Base-by-base conservation (phyloP, 2,113 vertebrate species). In the Talpa occidentalis region DNA sequence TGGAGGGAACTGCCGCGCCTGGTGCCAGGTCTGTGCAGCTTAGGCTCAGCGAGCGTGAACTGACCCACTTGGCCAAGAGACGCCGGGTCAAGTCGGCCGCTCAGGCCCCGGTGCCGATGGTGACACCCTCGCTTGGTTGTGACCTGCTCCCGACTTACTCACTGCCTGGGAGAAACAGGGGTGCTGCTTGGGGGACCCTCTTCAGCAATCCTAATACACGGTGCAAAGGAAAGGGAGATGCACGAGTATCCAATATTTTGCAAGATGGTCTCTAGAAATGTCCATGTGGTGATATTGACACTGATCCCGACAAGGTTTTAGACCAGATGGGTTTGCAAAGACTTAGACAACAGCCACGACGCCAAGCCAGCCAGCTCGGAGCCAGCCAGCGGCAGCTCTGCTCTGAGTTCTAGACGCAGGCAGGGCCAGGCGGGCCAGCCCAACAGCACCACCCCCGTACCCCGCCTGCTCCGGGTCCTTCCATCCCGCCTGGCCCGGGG, bases 391-490 rank as follows among this genome's bases (percentile, higher is more conserved):
- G n/a, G n/a, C n/a, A 44, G 44, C 44, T 44, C 44, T 44, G 44
- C 44, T 44, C 44, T 44, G 44, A 44, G 44, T 44, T 44, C 44
- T 10, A 44, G 44, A 10, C 44, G 5, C 44, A 10, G 44, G 44
- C 44, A 5, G 10, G 44, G 44, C 5, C 10, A 10, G 44, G 44
- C 44, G 44, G 10, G 44, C 44, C 44, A 5, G 10, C 5, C 5
- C 44, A 44, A 10, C 44, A 44, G 5, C 5, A 5, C 5, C 10
- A 5, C 44, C 44, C 44, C 44, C 44, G 10, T 10, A 5, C 44
- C 44, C 5, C 44, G 5, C 44, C 2, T 2, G 32, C 26, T 47
- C 35, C 2, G 0, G 1, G 5, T 10, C 5, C 64, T 14, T 4
- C 21, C 28, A 44, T 7, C 2, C 37, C 1, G 9, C 10, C 47